Conservation (phyloP, 1,140 invertebrate species). For the Ips typographus region DNA sequence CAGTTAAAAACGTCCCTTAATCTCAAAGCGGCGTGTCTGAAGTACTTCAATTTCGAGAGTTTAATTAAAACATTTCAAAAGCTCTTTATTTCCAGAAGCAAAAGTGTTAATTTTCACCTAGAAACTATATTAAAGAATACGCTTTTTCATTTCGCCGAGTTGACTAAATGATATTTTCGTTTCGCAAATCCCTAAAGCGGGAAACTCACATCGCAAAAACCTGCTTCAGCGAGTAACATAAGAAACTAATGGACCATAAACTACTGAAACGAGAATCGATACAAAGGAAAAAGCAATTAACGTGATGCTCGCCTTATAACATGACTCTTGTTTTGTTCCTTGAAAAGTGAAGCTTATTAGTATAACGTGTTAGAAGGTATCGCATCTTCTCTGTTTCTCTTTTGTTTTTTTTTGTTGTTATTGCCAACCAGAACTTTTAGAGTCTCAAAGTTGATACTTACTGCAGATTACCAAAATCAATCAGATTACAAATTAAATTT, state of each 20-base stretch:
- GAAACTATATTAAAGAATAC: conserved; percentile 23
- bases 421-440: not conserved
- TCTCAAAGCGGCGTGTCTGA: conserved; percentile 6
- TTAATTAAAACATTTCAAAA: conserved; percentile 17
- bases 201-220: conserved; percentile 22
- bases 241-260: conserved; percentile 38
- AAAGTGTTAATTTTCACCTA: conserved; percentile 22
- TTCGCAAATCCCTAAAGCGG: conserved; percentile 6
- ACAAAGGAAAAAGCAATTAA: conserved; percentile 37
- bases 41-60: conserved; percentile 9
- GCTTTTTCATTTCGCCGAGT: conserved; percentile 19
- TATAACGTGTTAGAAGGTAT: conserved; percentile 4
- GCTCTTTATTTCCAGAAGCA: conserved; percentile 17
- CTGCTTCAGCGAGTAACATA: conserved; percentile 26
- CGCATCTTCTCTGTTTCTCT: not conserved
- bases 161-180: conserved; percentile 9
- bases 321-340: conserved; percentile 28
- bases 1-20: conserved; percentile 5
- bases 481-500: conserved; percentile 6
- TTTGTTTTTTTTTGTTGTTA: not conserved
- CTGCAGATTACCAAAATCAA: not conserved
- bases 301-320: conserved; percentile 36
- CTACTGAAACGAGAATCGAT: conserved; percentile 34
- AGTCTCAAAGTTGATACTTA: not conserved
- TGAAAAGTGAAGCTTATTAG: conserved; percentile 32